Evolutionary conservation across 2,888 invertebrate genomes (phyloP).

Genomic region (Sympetrum striolatum): DNA sequence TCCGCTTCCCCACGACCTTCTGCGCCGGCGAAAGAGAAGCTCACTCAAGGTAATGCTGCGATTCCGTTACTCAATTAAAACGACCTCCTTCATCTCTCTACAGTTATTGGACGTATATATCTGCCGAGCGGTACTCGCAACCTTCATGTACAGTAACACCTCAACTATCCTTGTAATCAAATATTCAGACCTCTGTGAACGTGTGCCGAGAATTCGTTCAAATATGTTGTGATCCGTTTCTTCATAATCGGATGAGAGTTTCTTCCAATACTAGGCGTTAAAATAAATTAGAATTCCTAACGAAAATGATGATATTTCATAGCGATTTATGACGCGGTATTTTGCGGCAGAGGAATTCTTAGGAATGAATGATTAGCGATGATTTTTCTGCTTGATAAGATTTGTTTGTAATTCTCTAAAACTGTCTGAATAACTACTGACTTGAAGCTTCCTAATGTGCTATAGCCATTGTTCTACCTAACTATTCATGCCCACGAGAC

Average conservation of each 20-base stretch:
- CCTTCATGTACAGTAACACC: neutral
- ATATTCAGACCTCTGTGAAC: neutral
- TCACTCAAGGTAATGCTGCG: neutral
- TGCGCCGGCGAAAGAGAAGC: neutral
- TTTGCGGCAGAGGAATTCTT: too few relatives aligned
- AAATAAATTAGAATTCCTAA: too few relatives aligned
- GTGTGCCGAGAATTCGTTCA: neutral
- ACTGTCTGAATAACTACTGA: too few relatives aligned
- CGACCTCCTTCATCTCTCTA: neutral
- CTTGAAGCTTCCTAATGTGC: too few relatives aligned
- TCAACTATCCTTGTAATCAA: neutral
- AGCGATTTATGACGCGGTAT: too few relatives aligned
- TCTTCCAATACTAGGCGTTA: neutral
- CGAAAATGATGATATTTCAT: too few relatives aligned
- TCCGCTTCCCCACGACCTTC: slow-evolving; percentile 33
- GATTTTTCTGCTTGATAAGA: too few relatives aligned
- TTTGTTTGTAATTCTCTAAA: too few relatives aligned
- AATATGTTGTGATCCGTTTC: neutral
- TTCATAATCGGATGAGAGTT: neutral
- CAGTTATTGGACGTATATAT: neutral
- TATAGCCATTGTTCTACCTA: too few relatives aligned
- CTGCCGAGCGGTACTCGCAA: neutral
- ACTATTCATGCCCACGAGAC: too few relatives aligned
- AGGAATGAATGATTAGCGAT: too few relatives aligned
- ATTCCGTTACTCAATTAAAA: neutral